Evolutionary conservation across 2,797 vertebrate genomes (phyloP), one percentile per base, ranked within the genome.

Genomic region (Platalea minor): DNA sequence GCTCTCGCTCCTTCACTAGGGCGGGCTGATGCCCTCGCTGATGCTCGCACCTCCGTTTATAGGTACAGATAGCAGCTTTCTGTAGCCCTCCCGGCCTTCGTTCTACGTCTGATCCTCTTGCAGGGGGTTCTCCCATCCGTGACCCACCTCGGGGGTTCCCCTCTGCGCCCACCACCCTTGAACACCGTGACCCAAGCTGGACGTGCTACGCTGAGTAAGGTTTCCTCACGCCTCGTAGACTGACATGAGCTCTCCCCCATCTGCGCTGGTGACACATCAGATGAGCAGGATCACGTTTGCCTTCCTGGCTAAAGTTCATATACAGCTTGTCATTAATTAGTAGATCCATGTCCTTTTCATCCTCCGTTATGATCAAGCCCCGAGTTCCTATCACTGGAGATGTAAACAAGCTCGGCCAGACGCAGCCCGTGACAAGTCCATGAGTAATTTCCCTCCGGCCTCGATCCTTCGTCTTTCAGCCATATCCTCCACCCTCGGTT

Each of bases 331-430:
- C 70, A 9, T 72, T 89, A 88, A 21, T 82, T 54, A 85, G 78
- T 5, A 20, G 56, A 68, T 86, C 94, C 61, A 26, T 88, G 95
- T 93, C 95, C 95, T 93, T 94, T 96, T 93, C 95, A 93, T 10
- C 82, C 88, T 54, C 94, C 82, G 31, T 95, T 53, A 93, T 26
- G 53, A 72, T 89, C 94, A 91, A 86, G 85, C 53, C 69, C 84
- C 1, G 20, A 35, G 23, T 54, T 76, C 43, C 78, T 13, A 26
- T 14, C 31, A 2, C 25, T 19, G 53, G 59, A 48, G 11, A 72
- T 2, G 85, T 54, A 64, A 84, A 83, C 29, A 54, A 24, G 85
- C 80, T 91, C 76, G 20, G 88, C 74, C 91, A 81, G 79, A 53
- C 0, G 10, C 74, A 48, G 33, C 1, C 65, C 79, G 12, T 59